Base-by-base conservation (phyloP, 2,888 invertebrate species). In the Poecilobothrus nobilitatus region DNA sequence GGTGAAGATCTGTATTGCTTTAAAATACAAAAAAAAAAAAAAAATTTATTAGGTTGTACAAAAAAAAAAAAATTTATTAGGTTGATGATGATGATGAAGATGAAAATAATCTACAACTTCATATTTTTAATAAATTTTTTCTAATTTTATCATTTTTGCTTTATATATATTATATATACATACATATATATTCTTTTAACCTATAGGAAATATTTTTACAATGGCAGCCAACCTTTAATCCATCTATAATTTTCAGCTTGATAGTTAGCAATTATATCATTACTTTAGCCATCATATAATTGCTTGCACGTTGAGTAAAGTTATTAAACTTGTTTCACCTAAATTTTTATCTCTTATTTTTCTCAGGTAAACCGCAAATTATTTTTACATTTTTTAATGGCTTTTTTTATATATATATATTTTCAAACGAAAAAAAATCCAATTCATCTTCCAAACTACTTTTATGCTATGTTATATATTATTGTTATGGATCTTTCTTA, bases 221-320 rank as follows among this genome's bases (percentile, higher is more conserved):
- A 44, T 44, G 44, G 44, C 44, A 44, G 44, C 12, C 44, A 44
- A 44, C 44, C 44, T 44, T 44, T 44, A 44, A 7, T 44, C 44
- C 44, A 44, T 44, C 44, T 44, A 44, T 44, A 44, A 44, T 65
- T 34, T 65, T 67, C 65, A 62, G 44, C 12, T 44, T 44, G 44
- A 44, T 44, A 44, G 44, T 44, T 44, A 20, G 66, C 66, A 70
- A 70, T 68, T 70, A 68, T 68, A 67, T 70, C 68, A 68, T 70
- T 70, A 68, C 61, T 53, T 44, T 53, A 27, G 41, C 67, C 63
- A 68, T 70, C 70, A 70, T 15, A 63, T 70, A 68, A 70, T 70
- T 70, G 66, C 70, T 34, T 66, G 63, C 65, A 70, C 70, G 68
- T 68, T 65, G 66, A 70, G 70, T 70, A 67, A 70, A 70, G 70